Percentiles rank a stretch among this genome's conserved stretches.
These are phyloP conservation scores for Amazona guildingii DNA, from an alignment of 2,113 vertebrate genomes.

Conservation along the genomic window DNA sequence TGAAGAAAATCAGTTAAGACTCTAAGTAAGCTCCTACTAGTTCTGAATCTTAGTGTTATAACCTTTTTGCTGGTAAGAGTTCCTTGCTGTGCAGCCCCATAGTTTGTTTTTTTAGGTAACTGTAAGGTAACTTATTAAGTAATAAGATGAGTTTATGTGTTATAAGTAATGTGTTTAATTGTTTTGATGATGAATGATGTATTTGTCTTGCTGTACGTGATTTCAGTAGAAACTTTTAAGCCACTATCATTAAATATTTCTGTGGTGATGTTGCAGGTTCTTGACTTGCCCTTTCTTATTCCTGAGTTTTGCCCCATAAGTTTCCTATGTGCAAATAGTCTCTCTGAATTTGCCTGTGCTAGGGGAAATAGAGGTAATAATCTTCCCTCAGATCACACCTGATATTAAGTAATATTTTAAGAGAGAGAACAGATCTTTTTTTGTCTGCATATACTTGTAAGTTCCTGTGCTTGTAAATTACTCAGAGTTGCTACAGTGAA, in stretches of 20 bases:
- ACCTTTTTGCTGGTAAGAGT: constrained; percentile 53
- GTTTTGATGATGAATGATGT: neutral
- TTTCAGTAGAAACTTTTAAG: neutral
- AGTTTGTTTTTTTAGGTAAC: neutral
- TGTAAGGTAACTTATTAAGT: neutral
- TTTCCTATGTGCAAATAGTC: neutral
- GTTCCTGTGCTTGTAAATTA: neutral
- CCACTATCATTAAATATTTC: neutral
- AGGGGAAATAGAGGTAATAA: neutral
- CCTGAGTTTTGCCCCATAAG: neutral
- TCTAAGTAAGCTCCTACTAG: constrained; percentile 66
- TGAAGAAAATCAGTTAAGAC: constrained; percentile 43
- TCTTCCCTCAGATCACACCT: neutral
- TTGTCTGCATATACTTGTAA: neutral
- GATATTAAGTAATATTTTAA: constrained; percentile 1
- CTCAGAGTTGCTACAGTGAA: neutral
- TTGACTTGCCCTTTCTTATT: neutral
- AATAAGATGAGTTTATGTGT: neutral
- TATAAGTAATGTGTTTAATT: neutral
- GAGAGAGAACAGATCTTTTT: neutral
- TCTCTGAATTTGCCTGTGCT: neutral
- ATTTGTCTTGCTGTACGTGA: neutral
- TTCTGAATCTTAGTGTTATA: constrained; percentile 72
- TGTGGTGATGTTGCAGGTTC: neutral
- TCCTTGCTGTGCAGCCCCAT: neutral